Percentiles rank a stretch among this genome's conserved stretches.
Conservation (phyloP, 2,888 invertebrate genomes). For the Girardia tigrina region DNA sequence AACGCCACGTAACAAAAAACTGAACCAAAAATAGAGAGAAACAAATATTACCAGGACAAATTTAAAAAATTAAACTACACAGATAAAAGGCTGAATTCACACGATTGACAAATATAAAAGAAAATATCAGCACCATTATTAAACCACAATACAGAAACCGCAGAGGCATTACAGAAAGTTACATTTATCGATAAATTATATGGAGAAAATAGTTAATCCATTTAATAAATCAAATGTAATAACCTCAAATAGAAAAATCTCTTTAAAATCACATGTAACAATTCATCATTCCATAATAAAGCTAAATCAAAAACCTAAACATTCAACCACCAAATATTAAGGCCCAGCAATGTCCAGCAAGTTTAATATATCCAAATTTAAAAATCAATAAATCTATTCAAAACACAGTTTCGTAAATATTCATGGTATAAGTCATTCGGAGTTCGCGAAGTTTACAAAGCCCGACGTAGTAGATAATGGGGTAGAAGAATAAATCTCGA, state of each 20-base stretch:
- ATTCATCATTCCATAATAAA: no score
- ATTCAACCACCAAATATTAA: conserved; percentile 2
- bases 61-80: background rate
- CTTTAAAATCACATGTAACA: background rate
- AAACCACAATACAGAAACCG: conserved; percentile 6
- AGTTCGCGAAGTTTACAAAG: conserved; percentile 23
- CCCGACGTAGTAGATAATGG: conserved; percentile 23
- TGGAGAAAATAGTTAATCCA: background rate
- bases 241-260: background rate
- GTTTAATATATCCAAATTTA: background rate
- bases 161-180: background rate
- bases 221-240: background rate
- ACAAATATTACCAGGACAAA: background rate
- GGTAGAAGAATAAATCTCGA: conserved; percentile 11
- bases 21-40: background rate
- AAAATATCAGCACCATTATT: background rate
- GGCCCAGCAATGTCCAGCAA: background rate
- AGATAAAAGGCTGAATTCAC: background rate
- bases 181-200: background rate
- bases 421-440: background rate
- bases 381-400: conserved; percentile 14
- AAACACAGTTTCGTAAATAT: background rate
- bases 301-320: background rate
- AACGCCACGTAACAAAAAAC: conserved; percentile 1
- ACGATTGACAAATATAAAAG: conserved; percentile 13